Base-by-base conservation (phyloP, 1,140 invertebrate species). In the Neodiprion pinetum region DNA sequence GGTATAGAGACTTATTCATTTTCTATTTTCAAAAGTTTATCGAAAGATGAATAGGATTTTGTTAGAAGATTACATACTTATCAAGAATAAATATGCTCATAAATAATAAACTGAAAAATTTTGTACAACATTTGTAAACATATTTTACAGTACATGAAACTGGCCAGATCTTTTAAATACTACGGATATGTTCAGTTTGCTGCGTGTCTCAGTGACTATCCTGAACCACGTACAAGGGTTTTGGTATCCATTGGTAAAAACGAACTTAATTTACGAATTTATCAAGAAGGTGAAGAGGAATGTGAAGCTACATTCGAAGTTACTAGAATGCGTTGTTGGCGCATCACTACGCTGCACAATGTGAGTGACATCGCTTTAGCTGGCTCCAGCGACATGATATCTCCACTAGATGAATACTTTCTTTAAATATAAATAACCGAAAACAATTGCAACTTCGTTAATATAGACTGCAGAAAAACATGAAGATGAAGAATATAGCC, bases 301-400 rank as follows among this genome's bases (percentile, higher is more conserved):
- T 86, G 83, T 28, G 97, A 98, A 87, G 93, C 94, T 14, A 90
- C 91, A 80, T 99, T 98, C 84, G 96, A 97, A 89, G 96, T 99
- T 7, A 98, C 97, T 1, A 90, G 97, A 78, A 99, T 99, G 94
- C 92, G 95, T 78, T 98, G 97, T 81, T 99, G 98, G 98, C 91
- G 97, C 78, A 97, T 99, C n/a, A 97, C 95, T 28, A 96, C 94
- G 0, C 88, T 94, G 75, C 94, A 95, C 79, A 91, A 91, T 83
- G 95, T 96, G 88, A 92, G 91, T 89, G 66, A 76, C 67, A 75
- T 12, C 5, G 1, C 28, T 40, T 40, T 40, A 40, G 28, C 28
- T 40, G 28, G 28, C 48, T 9, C 8, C 1, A 40, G 5, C 5
- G 8, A 67, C 5, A 53, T 69, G 14, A 70, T 74, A 71, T 67